Evolutionary conservation across 2,888 invertebrate genomes (phyloP).

Genomic region (Phrixothrix hirtus): DNA sequence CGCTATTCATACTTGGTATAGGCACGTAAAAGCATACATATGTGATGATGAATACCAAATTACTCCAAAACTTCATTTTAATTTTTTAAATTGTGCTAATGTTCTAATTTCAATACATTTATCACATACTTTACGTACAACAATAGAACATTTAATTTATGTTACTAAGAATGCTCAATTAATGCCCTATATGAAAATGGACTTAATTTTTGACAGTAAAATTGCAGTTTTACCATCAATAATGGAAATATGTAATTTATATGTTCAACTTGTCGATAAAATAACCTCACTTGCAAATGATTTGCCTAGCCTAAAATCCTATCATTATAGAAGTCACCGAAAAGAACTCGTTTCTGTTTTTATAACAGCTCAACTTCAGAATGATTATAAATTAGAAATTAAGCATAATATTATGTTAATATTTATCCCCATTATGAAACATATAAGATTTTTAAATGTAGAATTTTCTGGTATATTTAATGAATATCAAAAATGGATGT

Average conservation of each 20-base stretch:
- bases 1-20: constrained; percentile 42
- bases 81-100: constrained; percentile 32
- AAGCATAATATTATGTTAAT: constrained; percentile 18
- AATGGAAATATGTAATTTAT: constrained; percentile 60
- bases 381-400: constrained; percentile 17
- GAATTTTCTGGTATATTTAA: constrained; percentile 37
- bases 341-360: constrained; percentile 42
- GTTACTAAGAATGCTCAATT: constrained; percentile 59
- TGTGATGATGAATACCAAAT: constrained; percentile 9
- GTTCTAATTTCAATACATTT: constrained; percentile 65
- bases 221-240: constrained; percentile 65
- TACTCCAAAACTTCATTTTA: constrained; percentile 1
- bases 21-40: constrained; percentile 22
- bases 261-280: constrained; percentile 60
- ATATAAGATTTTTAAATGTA: constrained; percentile 26
- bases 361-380: constrained; percentile 45
- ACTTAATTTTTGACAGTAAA: constrained; percentile 60
- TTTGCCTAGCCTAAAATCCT: constrained; percentile 40
- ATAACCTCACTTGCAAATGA: constrained; percentile 37
- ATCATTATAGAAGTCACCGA: constrained; percentile 36
- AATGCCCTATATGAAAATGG: constrained; percentile 67
- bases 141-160: constrained; percentile 66
- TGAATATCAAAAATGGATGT: background rate
- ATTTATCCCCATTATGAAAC: constrained; percentile 27
- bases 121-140: constrained; percentile 68